Conservation (phyloP, 1,140 invertebrate species). For the Augochlora pura region DNA sequence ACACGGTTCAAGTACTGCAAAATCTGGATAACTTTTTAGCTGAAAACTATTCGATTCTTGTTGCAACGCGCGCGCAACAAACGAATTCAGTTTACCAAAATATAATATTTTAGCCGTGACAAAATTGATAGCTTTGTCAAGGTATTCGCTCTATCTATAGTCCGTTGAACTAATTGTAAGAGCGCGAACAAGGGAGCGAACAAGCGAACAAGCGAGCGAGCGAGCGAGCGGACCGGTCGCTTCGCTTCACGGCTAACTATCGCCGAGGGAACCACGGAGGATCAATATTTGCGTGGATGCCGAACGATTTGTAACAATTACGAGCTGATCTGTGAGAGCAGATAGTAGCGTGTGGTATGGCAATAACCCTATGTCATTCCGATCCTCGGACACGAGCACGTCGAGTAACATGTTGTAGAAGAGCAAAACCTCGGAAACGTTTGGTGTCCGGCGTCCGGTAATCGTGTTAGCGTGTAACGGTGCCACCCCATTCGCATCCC, state of each 20-base stretch:
- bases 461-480: constrained; percentile 69
- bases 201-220: too few species aligned
- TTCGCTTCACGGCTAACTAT: constrained; percentile 12
- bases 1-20: too few species aligned
- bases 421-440: constrained; percentile 59
- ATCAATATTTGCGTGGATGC: constrained; percentile 57
- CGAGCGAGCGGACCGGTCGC: too few species aligned
- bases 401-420: constrained; percentile 49
- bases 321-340: constrained; percentile 50
- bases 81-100: too few species aligned
- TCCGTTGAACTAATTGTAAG: too few species aligned
- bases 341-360: constrained; percentile 52
- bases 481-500: constrained; percentile 50
- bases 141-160: too few species aligned
- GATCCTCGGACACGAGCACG: constrained; percentile 50
- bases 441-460: constrained; percentile 48
- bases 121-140: too few species aligned
- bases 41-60: too few species aligned
- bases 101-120: too few species aligned
- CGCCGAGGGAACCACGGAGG: constrained; percentile 10
- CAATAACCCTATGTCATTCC: constrained; percentile 68
- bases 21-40: too few species aligned
- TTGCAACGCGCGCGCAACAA: too few species aligned
- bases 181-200: too few species aligned
- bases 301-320: constrained; percentile 70